Evolutionary conservation across 2,888 invertebrate species (phyloP), one percentile per base, ranked within the genome.

Genomic region (Hemithea aestivaria): DNA sequence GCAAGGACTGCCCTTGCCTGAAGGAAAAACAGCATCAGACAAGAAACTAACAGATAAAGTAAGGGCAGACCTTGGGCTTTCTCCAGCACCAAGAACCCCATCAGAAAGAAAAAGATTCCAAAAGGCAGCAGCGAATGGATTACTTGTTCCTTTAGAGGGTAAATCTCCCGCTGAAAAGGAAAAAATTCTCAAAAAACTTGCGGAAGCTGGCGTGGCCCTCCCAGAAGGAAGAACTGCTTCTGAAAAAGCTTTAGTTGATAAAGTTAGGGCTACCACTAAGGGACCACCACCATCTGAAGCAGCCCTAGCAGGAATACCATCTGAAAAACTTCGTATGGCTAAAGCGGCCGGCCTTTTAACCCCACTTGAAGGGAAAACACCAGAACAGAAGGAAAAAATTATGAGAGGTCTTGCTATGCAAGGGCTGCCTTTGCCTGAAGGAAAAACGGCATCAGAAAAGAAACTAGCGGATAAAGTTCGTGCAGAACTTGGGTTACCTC

Each of bases 141-240:
- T 64, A 1, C 34, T 67, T 1, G 49, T 52, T 5, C 69, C 70
- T 0, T 39, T 70, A 27, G 66, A 65, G 53, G 70, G 62, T 0
- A 63, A 66, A 44, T 32, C 60, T 1, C 36, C 43, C 2, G 39
- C 49, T 5, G 48, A 58, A 41, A 62, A 57, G 33, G 57, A 59
- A 45, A 47, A 47, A 21, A 53, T 58, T 1, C 39, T 57, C 1
- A 51, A 30, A 47, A 42, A 40, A 3, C 45, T 55, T 35, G 56
- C 50, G 9, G 56, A 54, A 12, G 37, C 49, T 20, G 66, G 60
- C 1, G 21, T 64, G 4, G 29, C 54, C 2, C 27, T 67, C 7
- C 62, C 67, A 3, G 56, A 62, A 51, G 66, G 63, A 2, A 46
- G 55, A 23, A 62, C 62, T 3, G 9, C 54, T 8, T 63, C 66